Percentiles rank a stretch among this genome's conserved stretches.
Evolutionary conservation across 2,888 invertebrate genomes (phyloP).

Genomic region (Drosophila nigricruria): DNA sequence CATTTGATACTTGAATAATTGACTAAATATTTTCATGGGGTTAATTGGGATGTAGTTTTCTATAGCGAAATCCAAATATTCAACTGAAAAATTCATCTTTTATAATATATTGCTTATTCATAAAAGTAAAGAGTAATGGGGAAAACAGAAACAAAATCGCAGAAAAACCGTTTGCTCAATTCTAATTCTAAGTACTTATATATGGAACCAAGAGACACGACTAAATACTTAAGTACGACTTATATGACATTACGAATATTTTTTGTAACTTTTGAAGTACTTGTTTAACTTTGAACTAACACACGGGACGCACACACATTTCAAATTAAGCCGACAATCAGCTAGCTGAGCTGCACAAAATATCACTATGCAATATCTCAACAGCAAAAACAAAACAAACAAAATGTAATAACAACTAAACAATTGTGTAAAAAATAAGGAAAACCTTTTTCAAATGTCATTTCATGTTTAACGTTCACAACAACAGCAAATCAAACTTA

Average conservation of each 20-base stretch:
- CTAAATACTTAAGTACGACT: conserved; percentile 23
- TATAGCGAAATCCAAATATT: conserved; percentile 17
- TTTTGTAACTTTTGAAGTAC: conserved; percentile 54
- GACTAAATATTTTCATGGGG: conserved; percentile 52
- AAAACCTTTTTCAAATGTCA: conserved; percentile 17
- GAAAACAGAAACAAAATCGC: conserved; percentile 20
- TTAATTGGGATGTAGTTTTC: neutral
- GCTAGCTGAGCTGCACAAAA: conserved; percentile 42
- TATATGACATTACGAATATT: conserved; percentile 17
- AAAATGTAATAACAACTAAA: neutral
- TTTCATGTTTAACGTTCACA: conserved; percentile 41
- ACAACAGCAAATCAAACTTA: conserved; percentile 52
- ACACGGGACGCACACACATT: conserved; percentile 52
- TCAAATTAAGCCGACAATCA: conserved; percentile 41
- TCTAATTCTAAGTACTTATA: conserved; percentile 19
- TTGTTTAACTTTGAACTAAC: conserved; percentile 68
- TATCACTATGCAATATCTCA: conserved; percentile 56
- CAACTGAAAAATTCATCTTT: neutral
- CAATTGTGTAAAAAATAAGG: neutral
- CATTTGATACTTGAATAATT: conserved; percentile 58
- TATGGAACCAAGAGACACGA: conserved; percentile 28
- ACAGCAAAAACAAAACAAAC: conserved; percentile 15
- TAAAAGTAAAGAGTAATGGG: conserved; percentile 19
- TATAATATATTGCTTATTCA: conserved; percentile 67
- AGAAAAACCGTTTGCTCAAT: conserved; percentile 14